Evolutionary conservation across 2,113 vertebrate genomes (phyloP).

Genomic region (Serilophus lunatus): DNA sequence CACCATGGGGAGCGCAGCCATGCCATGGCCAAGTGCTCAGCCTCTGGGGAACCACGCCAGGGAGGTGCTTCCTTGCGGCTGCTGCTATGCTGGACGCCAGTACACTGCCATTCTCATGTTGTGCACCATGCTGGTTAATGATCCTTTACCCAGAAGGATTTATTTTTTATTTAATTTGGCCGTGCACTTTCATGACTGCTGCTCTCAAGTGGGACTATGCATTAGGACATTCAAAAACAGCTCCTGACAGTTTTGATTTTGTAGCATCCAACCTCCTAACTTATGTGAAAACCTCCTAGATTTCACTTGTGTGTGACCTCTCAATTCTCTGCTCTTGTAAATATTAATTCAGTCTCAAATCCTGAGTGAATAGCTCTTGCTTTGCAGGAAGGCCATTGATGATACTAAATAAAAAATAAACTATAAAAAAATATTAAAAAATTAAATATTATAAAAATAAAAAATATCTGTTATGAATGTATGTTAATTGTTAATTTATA

Average conservation of each 20-base stretch:
- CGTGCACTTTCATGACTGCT: neutral
- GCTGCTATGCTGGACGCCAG: neutral
- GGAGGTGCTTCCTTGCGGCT: neutral
- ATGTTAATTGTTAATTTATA: neutral
- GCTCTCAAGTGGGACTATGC: neutral
- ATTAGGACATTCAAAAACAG: neutral
- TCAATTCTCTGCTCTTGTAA: neutral
- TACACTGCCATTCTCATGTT: neutral
- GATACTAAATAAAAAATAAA: neutral
- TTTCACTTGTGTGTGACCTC: neutral
- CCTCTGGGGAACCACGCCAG: neutral
- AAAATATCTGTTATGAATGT: neutral
- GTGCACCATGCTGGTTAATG: neutral
- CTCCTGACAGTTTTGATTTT: neutral
- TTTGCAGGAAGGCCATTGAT: neutral
- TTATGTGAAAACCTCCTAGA: neutral
- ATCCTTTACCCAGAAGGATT: neutral
- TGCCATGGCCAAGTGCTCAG: rapidly evolving
- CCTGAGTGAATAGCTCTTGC: neutral
- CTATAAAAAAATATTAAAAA: too few species aligned
- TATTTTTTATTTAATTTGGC: neutral
- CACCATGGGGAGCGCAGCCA: neutral
- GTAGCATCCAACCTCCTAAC: neutral
- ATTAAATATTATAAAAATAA: too few species aligned
- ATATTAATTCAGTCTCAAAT: neutral